Percentiles rank a stretch among this genome's conserved stretches.
phyloP scores from a whole-genome alignment of 2,797 vertebrate genomes.

The Pseudopleuronectes americanus region DNA sequence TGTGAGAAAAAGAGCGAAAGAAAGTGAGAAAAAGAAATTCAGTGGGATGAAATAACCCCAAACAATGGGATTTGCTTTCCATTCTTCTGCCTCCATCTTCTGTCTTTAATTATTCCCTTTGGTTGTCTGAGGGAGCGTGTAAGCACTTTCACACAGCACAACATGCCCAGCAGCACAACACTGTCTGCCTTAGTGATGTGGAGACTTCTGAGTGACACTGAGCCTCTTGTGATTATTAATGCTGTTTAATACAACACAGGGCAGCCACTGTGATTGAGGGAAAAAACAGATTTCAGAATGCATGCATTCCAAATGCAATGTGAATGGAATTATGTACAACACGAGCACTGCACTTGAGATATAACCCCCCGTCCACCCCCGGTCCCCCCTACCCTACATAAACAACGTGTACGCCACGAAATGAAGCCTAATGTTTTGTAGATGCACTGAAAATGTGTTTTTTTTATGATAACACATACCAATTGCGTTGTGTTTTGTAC shows the following conservation, averaged over 20 bases:
- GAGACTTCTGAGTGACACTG: slow-evolving; percentile 84
- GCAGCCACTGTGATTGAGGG: slow-evolving; percentile 74
- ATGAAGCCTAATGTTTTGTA: slow-evolving; percentile 66
- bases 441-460: slow-evolving; percentile 53
- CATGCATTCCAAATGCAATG: slow-evolving; percentile 74
- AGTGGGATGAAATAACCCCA: slow-evolving; percentile 83
- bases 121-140: slow-evolving; percentile 83
- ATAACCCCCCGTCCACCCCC: slow-evolving; percentile 17
- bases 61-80: slow-evolving; percentile 85
- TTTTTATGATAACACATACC: slow-evolving; percentile 61
- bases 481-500: slow-evolving; percentile 65
- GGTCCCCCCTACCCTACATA: slow-evolving; percentile 52
- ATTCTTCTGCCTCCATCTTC: slow-evolving; percentile 83
- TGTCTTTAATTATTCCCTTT: slow-evolving; percentile 89
- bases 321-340: slow-evolving; percentile 75
- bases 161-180: slow-evolving; percentile 82
- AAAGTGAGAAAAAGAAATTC: slow-evolving; percentile 80
- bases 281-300: slow-evolving; percentile 75
- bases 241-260: slow-evolving; percentile 85
- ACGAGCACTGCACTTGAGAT: slow-evolving; percentile 58
- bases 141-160: slow-evolving; percentile 83
- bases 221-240: slow-evolving; percentile 86
- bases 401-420: slow-evolving; percentile 63
- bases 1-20: slow-evolving; percentile 72
- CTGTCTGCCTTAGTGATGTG: slow-evolving; percentile 82